phyloP scores from a whole-genome alignment of 2,113 vertebrate species.

The Zingel zingel region DNA sequence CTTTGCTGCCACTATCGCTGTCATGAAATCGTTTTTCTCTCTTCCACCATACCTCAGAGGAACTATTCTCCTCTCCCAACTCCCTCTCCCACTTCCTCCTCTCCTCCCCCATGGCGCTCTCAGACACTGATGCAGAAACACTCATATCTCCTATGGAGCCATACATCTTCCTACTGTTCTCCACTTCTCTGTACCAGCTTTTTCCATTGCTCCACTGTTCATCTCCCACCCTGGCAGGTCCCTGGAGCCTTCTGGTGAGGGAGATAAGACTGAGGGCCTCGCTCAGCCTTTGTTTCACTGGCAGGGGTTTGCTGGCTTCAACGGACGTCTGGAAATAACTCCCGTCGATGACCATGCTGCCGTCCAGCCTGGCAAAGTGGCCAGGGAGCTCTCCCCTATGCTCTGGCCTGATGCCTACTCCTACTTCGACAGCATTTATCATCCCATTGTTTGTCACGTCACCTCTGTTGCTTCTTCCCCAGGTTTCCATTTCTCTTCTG shows the following conservation, averaged over 20 bases:
- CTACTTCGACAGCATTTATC: constrained; percentile 42
- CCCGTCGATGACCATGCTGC: constrained; percentile 81
- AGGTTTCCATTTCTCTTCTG: constrained; percentile 33
- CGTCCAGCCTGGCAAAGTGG: constrained; percentile 64
- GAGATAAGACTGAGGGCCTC: constrained; percentile 83
- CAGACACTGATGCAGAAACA: constrained; percentile 70
- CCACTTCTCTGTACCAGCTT: constrained; percentile 37
- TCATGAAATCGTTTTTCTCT: constrained; percentile 1
- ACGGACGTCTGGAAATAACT: constrained; percentile 86
- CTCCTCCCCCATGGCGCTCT: constrained; percentile 17
- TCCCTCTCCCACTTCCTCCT: constrained; percentile 31
- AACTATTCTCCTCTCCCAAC: constrained; percentile 1
- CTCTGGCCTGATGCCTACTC: constrained; percentile 46
- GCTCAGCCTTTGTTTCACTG: constrained; percentile 80
- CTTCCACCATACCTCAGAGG: constrained; percentile 33
- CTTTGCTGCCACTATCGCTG: constrained; percentile 61
- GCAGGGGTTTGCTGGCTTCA: constrained; percentile 73
- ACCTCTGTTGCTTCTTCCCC: constrained; percentile 26
- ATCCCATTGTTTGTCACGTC: constrained; percentile 37
- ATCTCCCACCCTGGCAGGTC: constrained; percentile 62
- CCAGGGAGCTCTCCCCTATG: constrained; percentile 69
- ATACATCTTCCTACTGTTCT: constrained; percentile 40
- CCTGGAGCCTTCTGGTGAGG: constrained; percentile 81
- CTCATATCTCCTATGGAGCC: constrained; percentile 68
- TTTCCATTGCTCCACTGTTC: constrained; percentile 47